Base-by-base conservation (phyloP, 2,888 invertebrate species). In the Spodoptera exigua region DNA sequence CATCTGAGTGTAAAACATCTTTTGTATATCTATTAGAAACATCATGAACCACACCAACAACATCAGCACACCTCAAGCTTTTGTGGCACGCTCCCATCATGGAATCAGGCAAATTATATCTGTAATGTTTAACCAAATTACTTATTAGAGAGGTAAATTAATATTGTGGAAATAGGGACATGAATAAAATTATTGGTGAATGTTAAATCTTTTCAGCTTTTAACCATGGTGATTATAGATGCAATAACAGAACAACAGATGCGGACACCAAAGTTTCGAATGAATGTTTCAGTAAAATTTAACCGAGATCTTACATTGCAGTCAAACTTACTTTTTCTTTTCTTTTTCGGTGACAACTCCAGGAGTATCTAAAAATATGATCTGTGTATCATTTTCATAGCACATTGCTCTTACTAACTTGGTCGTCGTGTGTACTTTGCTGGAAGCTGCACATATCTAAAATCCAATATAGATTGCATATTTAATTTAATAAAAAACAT, bases 351-450 rank as follows among this genome's bases (percentile, higher is more conserved):
- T 95, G 0, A 98, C 96, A 35, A 99, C 90, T 21, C 99, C 99
- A 2, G 99, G 99, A 3, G 99, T 99, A 84, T 99, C 99, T 27
- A 98, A 93, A 83, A 99, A 97, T 35, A 99, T 95, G 37, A 99
- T 95, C 91, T 99, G 99, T 1, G 97, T 96, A 62, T 97, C 94
- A n/a, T 95, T 96, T 66, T 96, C 93, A 39, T 96, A 96, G 76
- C 95, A 96, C 77, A 98, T 95, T 2, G 97, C 98, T 78, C 95
- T 94, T 2, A 96, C 95, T 70, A 96, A 95, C 67, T 95, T 95
- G 65, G 97, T 95, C 0, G 99, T 99, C 11, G 99, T 98, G 81
- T 99, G 99, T 39, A 98, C 97, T 94, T 98, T 99, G 41, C 95
- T 96, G 0, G 99, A 99, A 4, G 97, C 96, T 10, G 99, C 97